A percentile compares a stretch with the other conserved stretches of the same genome.
phyloP scores from a whole-genome alignment of 2,113 vertebrate genomes.

The Ptychochromis oligacanthus region DNA sequence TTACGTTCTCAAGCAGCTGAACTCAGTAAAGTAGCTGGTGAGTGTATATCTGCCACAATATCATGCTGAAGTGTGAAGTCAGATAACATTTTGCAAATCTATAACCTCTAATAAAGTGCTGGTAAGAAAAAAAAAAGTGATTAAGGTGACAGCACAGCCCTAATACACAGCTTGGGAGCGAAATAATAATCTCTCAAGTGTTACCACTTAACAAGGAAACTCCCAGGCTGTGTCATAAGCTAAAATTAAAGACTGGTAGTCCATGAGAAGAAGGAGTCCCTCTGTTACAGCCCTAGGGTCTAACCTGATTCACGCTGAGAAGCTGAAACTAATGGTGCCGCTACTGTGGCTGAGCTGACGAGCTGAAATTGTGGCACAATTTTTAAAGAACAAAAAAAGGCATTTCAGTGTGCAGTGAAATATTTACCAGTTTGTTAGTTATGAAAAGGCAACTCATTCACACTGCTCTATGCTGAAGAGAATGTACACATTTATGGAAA shows the following conservation, averaged over 20 bases:
- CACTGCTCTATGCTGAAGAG: not conserved
- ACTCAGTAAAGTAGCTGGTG: not conserved
- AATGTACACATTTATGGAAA: not conserved
- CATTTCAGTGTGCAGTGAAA: not conserved
- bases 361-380: not conserved
- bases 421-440: not conserved
- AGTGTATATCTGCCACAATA: not conserved
- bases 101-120: not conserved
- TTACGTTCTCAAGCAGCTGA: not conserved
- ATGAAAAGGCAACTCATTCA: not conserved
- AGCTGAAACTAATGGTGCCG: conserved; percentile 30
- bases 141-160: conserved; percentile 7
- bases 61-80: not conserved
- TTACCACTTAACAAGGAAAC: conserved; percentile 47
- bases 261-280: conserved; percentile 44
- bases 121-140: not conserved
- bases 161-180: conserved; percentile 1
- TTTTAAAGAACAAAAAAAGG: not conserved
- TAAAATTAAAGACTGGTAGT: conserved; percentile 56
- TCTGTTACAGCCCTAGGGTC: conserved; percentile 45
- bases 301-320: conserved; percentile 51
- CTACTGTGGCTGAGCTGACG: not conserved
- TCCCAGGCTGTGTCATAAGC: conserved; percentile 35
- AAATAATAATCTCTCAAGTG: conserved; percentile 51
- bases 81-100: not conserved